phyloP scores from a whole-genome alignment of 2,113 vertebrate species.

The Callionymus lyra region DNA sequence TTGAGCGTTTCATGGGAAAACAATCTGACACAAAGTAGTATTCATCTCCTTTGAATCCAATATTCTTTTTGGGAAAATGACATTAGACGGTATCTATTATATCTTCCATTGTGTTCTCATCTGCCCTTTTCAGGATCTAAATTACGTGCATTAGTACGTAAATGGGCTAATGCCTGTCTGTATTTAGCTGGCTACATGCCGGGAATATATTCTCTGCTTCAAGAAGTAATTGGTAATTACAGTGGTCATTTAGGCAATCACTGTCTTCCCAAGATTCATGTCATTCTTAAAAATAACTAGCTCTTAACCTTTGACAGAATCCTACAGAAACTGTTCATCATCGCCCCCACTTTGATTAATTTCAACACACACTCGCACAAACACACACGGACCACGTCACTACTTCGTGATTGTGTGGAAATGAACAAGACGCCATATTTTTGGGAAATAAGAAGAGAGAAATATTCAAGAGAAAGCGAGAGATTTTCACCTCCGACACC shows the following conservation, averaged over 20 bases:
- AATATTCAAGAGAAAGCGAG: constrained; percentile 16
- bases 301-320: constrained; percentile 99
- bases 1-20: constrained; percentile 98
- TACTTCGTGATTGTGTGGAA: not conserved
- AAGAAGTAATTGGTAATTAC: constrained; percentile 99
- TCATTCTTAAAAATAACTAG: constrained; percentile 99
- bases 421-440: constrained; percentile 3
- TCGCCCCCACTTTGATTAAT: constrained; percentile 99
- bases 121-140: constrained; percentile 99
- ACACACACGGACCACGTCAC: constrained; percentile 24
- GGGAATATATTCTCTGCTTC: constrained; percentile 99
- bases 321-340: constrained; percentile 99
- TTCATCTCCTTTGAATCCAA: constrained; percentile 99
- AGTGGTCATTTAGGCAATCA: constrained; percentile 99
- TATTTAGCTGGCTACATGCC: constrained; percentile 99
- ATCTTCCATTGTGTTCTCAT: constrained; percentile 99
- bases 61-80: constrained; percentile 99
- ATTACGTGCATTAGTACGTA: constrained; percentile 99
- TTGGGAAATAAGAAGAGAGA: constrained; percentile 12
- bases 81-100: constrained; percentile 99
- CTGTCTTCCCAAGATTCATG: constrained; percentile 99
- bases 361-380: constrained; percentile 71
- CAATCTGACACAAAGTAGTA: constrained; percentile 99
- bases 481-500: constrained; percentile 76
- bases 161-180: constrained; percentile 99